phyloP scores from a whole-genome alignment of 1,140 invertebrate genomes.

The Euschistus heros region DNA sequence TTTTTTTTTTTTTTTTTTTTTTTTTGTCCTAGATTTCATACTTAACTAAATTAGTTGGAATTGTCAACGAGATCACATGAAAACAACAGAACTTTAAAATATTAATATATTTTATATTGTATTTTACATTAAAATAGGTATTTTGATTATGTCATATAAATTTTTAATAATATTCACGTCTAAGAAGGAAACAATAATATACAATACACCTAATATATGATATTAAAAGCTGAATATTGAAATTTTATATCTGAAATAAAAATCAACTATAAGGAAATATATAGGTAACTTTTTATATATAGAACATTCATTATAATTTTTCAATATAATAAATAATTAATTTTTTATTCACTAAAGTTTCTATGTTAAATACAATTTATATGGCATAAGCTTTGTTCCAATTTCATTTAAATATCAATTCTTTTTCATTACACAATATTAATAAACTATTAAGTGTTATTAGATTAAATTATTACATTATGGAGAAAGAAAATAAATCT shows the following conservation, averaged over 20 bases:
- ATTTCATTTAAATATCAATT: no score
- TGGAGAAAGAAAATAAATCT: no score
- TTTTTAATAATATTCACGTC: not conserved
- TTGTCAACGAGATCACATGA: not conserved
- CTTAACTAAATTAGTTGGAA: not conserved
- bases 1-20: not conserved
- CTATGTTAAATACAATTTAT: not conserved
- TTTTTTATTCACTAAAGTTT: not conserved
- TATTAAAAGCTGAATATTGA: not conserved
- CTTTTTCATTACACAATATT: no score
- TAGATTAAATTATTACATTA: no score
- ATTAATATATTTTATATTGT: conserved; percentile 5
- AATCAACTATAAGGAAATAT: not conserved
- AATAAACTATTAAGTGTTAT: no score
- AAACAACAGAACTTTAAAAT: conserved; percentile 8
- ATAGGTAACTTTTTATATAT: not conserved
- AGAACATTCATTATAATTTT: not conserved
- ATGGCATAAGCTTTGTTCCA: conserved; percentile 1
- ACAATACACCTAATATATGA: not conserved
- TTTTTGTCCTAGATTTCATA: not conserved
- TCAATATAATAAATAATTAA: not conserved
- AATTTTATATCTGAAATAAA: not conserved
- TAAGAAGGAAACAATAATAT: conserved; percentile 1
- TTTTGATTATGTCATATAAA: conserved; percentile 13
- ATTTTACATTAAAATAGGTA: conserved; percentile 16